Conservation (phyloP, 2,113 vertebrate species). For the Delphinus delphis region DNA sequence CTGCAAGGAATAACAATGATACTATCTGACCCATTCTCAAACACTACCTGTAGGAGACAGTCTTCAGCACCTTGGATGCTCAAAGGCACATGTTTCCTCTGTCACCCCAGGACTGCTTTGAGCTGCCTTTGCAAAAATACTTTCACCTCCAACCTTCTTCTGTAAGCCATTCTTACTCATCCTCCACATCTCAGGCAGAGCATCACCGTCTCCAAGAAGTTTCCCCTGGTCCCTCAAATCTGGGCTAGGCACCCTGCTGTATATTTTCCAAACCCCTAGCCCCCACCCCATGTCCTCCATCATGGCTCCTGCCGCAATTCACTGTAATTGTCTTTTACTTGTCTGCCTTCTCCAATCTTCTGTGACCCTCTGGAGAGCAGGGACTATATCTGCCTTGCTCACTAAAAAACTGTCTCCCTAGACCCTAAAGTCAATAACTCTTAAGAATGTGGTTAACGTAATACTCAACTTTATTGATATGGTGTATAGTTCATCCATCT, state of each 20-base stretch:
- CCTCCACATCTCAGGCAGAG: background rate
- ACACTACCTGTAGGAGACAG: background rate
- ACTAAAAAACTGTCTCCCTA: constrained; percentile 44
- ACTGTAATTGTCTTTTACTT: constrained; percentile 46
- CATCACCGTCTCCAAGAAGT: background rate
- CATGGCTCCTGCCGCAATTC: background rate
- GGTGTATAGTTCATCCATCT: constrained; percentile 60
- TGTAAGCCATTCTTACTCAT: background rate
- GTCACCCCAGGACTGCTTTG: background rate
- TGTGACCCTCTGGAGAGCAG: constrained; percentile 3
- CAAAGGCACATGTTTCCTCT: background rate
- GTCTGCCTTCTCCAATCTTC: constrained; percentile 50
- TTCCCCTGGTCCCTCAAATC: background rate
- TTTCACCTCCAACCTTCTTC: background rate
- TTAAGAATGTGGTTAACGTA: constrained; percentile 57
- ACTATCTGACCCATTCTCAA: background rate
- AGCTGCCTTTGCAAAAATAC: background rate
- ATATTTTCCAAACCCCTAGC: background rate
- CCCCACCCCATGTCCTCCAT: background rate
- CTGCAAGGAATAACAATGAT: background rate
- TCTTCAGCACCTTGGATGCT: background rate
- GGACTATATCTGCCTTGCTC: constrained; percentile 42
- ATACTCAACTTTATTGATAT: constrained; percentile 68
- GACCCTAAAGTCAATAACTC: constrained; percentile 67
- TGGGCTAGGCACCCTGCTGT: background rate